Evolutionary conservation across 1,140 invertebrate genomes (phyloP), one percentile per base, ranked within the genome.

Genomic region (Heliconius himera): DNA sequence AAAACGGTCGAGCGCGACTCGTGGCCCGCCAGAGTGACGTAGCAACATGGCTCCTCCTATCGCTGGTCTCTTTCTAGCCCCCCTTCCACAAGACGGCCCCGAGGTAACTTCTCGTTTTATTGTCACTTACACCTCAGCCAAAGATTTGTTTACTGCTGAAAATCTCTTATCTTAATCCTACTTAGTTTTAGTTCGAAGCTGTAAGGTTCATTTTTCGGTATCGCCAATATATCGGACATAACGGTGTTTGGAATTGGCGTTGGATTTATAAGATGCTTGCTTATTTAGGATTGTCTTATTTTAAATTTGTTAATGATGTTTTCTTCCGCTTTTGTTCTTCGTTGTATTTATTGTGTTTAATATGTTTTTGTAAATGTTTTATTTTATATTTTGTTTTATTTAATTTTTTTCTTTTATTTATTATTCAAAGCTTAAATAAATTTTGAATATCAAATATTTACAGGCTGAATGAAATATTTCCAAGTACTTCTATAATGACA

Each of bases 91-190:
- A 92, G 92, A 94, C 89, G 92, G 90, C 89, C 89, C 88, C 88
- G 90, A 92, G 87, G 87, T 93, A 92, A 92, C 88, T 90, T 91
- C 87, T 89, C 89, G 84, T 93, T 94, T 93, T 94, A 93, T 94
- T 93, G 91, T 93, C 93, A 93, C 91, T 94, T 93, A 94, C 88
- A 92, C 90, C 91, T 89, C 83, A 51, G 77, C 77, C 88, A 83
- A 91, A 90, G 87, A 89, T 93, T 94, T 89, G 87, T 92, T 92
- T 90, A 86, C 84, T 84, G 78, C 81, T 81, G 75, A 81, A 91
- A 87, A 84, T 81, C 82, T 87, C 75, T 84, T 79, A 73, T 66
- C 76, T 41, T 81, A 81, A 77, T 81, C 79, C 74, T 22, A 74
- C 70, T 77, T 81, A 82, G 80, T 79, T 77, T 85, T 80, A 81